phyloP scores from a whole-genome alignment of 2,797 vertebrate genomes.

The Chanos chanos region DNA sequence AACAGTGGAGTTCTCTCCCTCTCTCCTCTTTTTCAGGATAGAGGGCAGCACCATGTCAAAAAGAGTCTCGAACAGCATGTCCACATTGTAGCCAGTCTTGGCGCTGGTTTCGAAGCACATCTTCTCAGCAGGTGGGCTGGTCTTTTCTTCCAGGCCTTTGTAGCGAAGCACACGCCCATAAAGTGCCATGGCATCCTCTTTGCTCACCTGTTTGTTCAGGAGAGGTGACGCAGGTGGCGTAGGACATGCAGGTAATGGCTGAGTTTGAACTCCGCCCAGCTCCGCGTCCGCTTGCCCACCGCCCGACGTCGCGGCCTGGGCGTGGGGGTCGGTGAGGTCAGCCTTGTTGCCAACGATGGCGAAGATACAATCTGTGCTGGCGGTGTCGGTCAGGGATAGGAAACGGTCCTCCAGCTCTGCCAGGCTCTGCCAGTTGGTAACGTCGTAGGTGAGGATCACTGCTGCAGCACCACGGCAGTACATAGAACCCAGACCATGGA shows the following conservation, averaged over 20 bases:
- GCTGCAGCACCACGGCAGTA: constrained; percentile 92
- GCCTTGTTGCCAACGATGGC: constrained; percentile 93
- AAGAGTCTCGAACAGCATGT: constrained; percentile 86
- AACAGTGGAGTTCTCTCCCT: constrained; percentile 75
- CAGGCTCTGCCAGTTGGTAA: constrained; percentile 88
- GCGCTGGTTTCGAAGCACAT: constrained; percentile 98
- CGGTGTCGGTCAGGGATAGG: constrained; percentile 89
- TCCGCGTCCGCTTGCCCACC: constrained; percentile 38
- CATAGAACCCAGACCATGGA: constrained; percentile 96
- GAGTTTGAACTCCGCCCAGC: constrained; percentile 27
- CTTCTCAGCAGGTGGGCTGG: constrained; percentile 79
- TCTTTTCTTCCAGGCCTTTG: constrained; percentile 83
- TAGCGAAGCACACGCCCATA: constrained; percentile 88
- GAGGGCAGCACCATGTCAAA: constrained; percentile 88
- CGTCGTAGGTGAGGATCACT: constrained; percentile 90
- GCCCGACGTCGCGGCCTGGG: constrained; percentile 40
- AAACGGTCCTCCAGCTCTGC: constrained; percentile 92
- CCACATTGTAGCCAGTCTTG: constrained; percentile 91
- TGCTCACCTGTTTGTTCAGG: constrained; percentile 75
- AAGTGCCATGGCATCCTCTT: constrained; percentile 80
- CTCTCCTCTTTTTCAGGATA: constrained; percentile 79
- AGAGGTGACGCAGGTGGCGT: constrained; percentile 52
- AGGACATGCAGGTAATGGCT: constrained; percentile 48
- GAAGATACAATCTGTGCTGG: constrained; percentile 89
- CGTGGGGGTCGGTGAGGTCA: constrained; percentile 77